Evolutionary conservation across 2,888 invertebrate species (phyloP), one percentile per base, ranked within the genome.

Genomic region (Amiota mariae): DNA sequence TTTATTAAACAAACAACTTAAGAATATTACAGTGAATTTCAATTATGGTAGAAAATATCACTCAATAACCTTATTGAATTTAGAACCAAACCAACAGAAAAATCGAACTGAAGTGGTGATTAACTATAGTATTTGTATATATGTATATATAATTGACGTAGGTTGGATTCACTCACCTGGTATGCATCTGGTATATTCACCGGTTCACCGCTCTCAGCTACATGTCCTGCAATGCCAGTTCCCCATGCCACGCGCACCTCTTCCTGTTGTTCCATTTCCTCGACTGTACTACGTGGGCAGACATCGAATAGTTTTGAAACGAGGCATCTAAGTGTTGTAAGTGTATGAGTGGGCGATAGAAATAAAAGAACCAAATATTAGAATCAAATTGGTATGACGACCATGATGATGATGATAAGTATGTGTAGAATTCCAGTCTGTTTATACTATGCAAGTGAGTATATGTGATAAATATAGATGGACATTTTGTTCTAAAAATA

Each of bases 161-260:
- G 24, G 24, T 24, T 24, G 11, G 54, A 6, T 73, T 75, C 76
- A 79, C 73, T 75, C 87, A 95, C 96, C 94, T 97, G 94, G 91
- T 98, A 98, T 72, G 97, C 98, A 90, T 98, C 97, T 74, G 97
- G 96, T 90, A 98, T 98, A 91, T 98, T 98, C 87, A 98, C 96
- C 12, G 96, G 94, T 87, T 96, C 95, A 72, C 97, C 97, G 87
- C 96, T 96, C 88, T 96, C 95, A 18, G 98, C 98, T 63, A 98
- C 98, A 90, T 95, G 96, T 13, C 98, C 98, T 54, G 97, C 97
- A 87, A 98, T 98, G 73, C 98, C 98, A 72, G 95, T 95, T 72
- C 98, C 98, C 96, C 98, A 97, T 24, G 97, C 96, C 88, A 98
- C 96, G 87, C 95, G 92, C 84, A 98, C 97, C 91, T 97, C 97